Evolutionary conservation across 2,888 invertebrate genomes (phyloP).

Genomic region (Parasteatoda lunata): DNA sequence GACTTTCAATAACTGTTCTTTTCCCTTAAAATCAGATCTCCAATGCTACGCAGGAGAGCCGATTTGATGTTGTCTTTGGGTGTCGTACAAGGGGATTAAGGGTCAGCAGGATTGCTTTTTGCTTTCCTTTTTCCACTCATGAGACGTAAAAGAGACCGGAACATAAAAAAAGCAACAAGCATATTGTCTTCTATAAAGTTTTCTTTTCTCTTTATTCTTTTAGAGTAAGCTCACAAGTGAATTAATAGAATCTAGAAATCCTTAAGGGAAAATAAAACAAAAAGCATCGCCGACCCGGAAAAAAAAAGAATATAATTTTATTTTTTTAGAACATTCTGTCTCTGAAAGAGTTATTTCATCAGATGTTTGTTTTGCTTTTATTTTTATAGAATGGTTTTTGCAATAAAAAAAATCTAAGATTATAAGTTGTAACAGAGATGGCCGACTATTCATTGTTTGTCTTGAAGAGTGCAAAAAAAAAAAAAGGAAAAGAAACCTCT

Average conservation of each 20-base stretch:
- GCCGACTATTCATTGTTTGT: slow-evolving; percentile 29
- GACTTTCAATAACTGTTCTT: slow-evolving; percentile 60
- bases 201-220: neutral
- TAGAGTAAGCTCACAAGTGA: slow-evolving; percentile 40
- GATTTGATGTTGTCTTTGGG: slow-evolving; percentile 46
- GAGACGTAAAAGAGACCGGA: slow-evolving; percentile 17
- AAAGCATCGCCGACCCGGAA: slow-evolving; percentile 9
- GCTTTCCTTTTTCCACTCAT: neutral
- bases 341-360: neutral
- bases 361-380: slow-evolving; percentile 4
- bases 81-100: slow-evolving; percentile 20
- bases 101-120: slow-evolving; percentile 20
- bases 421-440: slow-evolving; percentile 24
- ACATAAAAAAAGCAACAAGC: slow-evolving; percentile 8
- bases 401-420: slow-evolving; percentile 20
- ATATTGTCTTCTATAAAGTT: slow-evolving; percentile 33
- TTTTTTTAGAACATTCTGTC: slow-evolving; percentile 19
- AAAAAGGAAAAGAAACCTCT: neutral
- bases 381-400: neutral
- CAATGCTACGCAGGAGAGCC: slow-evolving; percentile 29
- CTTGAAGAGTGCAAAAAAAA: neutral
- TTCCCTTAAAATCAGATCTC: slow-evolving; percentile 51
- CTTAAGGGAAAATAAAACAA: slow-evolving; percentile 17
- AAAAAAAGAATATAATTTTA: slow-evolving; percentile 4
- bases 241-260: slow-evolving; percentile 55